A percentile compares a stretch with the other conserved stretches of the same genome.
Evolutionary conservation across 2,888 invertebrate species (phyloP).

Genomic region (Tenthredo mesomela): DNA sequence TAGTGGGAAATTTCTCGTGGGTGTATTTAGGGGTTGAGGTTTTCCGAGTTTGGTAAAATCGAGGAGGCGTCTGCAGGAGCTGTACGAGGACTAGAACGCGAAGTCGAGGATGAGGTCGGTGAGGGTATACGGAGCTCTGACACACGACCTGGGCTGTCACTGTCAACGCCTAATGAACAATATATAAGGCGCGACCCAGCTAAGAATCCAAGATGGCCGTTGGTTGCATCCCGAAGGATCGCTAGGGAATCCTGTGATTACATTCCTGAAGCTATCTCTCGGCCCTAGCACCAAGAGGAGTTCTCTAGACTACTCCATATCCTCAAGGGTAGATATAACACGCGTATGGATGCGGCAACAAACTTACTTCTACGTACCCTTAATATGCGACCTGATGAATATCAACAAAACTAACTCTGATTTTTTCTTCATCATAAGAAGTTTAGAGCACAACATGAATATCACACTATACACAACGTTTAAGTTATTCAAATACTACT

Average conservation of each 20-base stretch:
- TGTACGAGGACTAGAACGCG: not conserved
- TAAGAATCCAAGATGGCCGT: constrained; percentile 77
- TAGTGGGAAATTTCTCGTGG: not conserved
- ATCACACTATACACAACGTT: no score
- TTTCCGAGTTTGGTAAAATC: not conserved
- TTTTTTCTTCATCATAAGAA: constrained; percentile 57
- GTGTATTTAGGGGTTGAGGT: not conserved
- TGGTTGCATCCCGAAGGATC: constrained; percentile 73
- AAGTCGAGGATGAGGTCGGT: not conserved
- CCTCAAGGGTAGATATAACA: not conserved
- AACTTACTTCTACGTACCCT: not conserved
- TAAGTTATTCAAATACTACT: constrained; percentile 59
- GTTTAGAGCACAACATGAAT: not conserved
- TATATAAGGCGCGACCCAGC: constrained; percentile 69
- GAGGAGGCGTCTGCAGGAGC: not conserved
- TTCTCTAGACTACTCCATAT: not conserved
- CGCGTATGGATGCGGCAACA: not conserved
- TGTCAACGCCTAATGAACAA: constrained; percentile 73
- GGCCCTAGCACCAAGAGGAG: constrained; percentile 23
- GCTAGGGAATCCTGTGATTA: constrained; percentile 77
- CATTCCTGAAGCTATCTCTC: constrained; percentile 71
- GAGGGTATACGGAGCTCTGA: constrained; percentile 47
- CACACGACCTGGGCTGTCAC: constrained; percentile 65
- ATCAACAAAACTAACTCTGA: constrained; percentile 53
- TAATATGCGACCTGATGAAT: not conserved